phyloP scores from a whole-genome alignment of 2,113 vertebrate genomes.

The Cottus gobio region DNA sequence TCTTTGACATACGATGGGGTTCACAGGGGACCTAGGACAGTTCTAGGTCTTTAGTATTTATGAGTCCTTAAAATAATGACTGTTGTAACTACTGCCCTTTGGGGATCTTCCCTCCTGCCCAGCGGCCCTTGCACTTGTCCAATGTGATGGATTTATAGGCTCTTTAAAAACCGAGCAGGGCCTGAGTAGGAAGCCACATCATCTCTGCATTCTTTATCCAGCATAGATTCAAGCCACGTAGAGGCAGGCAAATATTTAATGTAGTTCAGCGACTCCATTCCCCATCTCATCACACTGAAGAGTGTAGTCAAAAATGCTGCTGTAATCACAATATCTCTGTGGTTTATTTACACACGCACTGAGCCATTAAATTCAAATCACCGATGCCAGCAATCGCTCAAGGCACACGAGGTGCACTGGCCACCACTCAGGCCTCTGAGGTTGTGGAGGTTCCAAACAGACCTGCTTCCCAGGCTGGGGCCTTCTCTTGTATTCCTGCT shows the following conservation, averaged over 20 bases:
- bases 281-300: constrained; percentile 19
- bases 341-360: constrained; percentile 57
- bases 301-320: background rate
- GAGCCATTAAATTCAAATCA: constrained; percentile 64
- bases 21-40: constrained; percentile 28
- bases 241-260: background rate
- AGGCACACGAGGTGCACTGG: constrained; percentile 50
- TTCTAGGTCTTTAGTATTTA: constrained; percentile 50
- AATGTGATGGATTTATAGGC: constrained; percentile 40
- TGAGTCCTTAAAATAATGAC: constrained; percentile 47
- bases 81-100: constrained; percentile 26
- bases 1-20: constrained; percentile 14
- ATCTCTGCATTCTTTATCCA: constrained; percentile 8
- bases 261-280: background rate
- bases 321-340: constrained; percentile 32
- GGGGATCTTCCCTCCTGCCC: constrained; percentile 9
- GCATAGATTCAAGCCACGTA: background rate
- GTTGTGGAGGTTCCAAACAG: constrained; percentile 35
- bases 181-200: constrained; percentile 5
- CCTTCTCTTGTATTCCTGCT: constrained; percentile 36
- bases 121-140: constrained; percentile 4
- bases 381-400: constrained; percentile 28
- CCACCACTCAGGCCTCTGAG: constrained; percentile 43
- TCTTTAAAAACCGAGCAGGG: constrained; percentile 18
- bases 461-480: constrained; percentile 29